Base-by-base conservation (phyloP, 2,113 vertebrate species). In the Garra rufa region DNA sequence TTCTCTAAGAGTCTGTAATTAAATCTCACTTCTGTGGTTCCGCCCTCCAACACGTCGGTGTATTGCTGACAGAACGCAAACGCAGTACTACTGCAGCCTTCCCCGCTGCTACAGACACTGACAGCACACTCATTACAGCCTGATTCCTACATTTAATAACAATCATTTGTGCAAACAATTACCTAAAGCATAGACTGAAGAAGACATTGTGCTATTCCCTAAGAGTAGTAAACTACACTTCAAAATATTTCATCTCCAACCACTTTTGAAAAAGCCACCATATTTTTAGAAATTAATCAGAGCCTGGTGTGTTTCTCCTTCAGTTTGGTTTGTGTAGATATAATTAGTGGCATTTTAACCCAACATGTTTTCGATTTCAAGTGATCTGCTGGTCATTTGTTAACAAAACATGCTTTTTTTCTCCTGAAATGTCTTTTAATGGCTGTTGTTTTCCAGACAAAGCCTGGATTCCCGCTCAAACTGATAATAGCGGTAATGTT, bases 1-100 rank as follows among this genome's bases (percentile, higher is more conserved):
- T 59, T 67, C 69, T 61, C 41, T 8, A 26, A 26, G 55, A 82
- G 82, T 73, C 30, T 85, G 79, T 78, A 85, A 87, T 85, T 87
- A 87, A 83, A 50, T 84, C 46, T 86, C 55, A 71, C 61, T 77
- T 85, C 65, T 82, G 61, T 61, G 52, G 48, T 43, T 46, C 59
- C 30, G 38, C 19, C 63, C 67, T 70, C 30, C 24, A 48, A 80
- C 41, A 80, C 41, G 38, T 44, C 14, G 38, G 70, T 73, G 70
- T 79, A 59, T 77, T 77, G 30, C 55, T 41, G n/a, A 63, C 59
- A 21, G 59, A 80, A 44, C 6, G 9, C 44, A 67, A 67, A 30
- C 34, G 21, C 9, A 57, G 30, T 19, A 70, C 75, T 48, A 50
- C 71, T 50, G 44, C 44, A 75, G 71, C 6, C 28, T 59, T 76